A percentile compares a stretch with the other conserved stretches of the same genome.
Conservation (phyloP, 2,797 vertebrate genomes). For the Diceros bicornis region DNA sequence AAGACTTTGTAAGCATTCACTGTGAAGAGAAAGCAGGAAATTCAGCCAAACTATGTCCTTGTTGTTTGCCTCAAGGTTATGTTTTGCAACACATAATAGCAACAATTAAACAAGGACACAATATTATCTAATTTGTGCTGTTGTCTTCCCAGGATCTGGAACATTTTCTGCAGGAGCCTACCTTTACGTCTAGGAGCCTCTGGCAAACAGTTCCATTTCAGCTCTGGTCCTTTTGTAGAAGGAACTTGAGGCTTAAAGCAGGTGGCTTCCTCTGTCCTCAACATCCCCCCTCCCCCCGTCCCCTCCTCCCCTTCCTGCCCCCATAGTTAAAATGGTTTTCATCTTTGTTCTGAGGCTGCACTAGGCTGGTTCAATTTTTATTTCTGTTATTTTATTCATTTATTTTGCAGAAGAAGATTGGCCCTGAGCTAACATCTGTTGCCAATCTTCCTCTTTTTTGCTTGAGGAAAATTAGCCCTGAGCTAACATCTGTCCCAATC, state of each 20-base stretch:
- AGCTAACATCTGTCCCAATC: no score
- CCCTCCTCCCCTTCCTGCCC: no score
- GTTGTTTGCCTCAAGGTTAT: conserved; percentile 33
- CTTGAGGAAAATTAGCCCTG: no score
- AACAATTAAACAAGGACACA: conserved; percentile 54
- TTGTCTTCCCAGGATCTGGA: conserved; percentile 58
- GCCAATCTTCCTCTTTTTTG: no score
- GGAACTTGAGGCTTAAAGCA: conserved; percentile 9
- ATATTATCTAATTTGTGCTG: conserved; percentile 61
- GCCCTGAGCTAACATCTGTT: no score
- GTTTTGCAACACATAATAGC: conserved; percentile 62
- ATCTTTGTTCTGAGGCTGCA: not conserved
- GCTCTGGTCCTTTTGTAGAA: not conserved
- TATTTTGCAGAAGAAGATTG: no score
- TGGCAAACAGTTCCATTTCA: conserved; percentile 32
- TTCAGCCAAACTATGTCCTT: not conserved
- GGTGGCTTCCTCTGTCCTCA: not conserved
- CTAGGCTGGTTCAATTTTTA: conserved; percentile 52
- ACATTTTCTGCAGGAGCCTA: conserved; percentile 63
- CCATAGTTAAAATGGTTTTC: not conserved
- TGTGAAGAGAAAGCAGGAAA: conserved; percentile 47
- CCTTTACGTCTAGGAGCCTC: conserved; percentile 62
- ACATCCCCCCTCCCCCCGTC: no score
- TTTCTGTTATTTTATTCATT: not conserved
- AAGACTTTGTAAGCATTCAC: not conserved